phyloP scores from a whole-genome alignment of 2,888 invertebrate genomes.

The Lasiommata megera region DNA sequence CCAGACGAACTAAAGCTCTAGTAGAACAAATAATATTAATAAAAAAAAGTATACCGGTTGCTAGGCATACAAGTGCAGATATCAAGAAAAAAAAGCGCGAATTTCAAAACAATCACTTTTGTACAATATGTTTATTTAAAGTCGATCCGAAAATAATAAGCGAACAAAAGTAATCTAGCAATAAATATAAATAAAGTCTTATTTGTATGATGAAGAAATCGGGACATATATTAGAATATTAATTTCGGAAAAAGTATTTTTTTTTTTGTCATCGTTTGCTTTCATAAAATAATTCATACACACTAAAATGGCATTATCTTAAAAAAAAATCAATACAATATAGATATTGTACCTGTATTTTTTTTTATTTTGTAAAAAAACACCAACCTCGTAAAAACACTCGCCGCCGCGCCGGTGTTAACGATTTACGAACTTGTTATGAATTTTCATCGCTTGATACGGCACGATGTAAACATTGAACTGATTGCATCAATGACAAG shows the following conservation, averaged over 20 bases:
- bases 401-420: constrained; percentile 11
- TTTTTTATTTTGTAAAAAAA: too few relatives aligned
- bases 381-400: constrained; percentile 19
- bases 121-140: background rate
- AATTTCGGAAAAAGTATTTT: too few relatives aligned
- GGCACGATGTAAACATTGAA: constrained; percentile 68
- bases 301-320: background rate
- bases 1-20: background rate
- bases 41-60: too few relatives aligned
- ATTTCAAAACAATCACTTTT: background rate
- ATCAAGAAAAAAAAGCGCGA: background rate
- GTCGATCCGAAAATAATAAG: too few relatives aligned
- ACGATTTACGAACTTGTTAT: constrained; percentile 18
- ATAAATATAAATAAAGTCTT: too few relatives aligned
- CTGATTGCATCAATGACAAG: constrained; percentile 61
- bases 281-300: too few relatives aligned
- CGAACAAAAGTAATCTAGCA: too few relatives aligned
- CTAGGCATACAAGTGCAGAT: too few relatives aligned
- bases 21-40: background rate
- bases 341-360: background rate
- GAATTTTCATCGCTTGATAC: constrained; percentile 46
- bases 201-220: background rate
- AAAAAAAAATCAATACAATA: background rate
- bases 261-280: too few relatives aligned
- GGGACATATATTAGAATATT: background rate